Percentiles rank a stretch among this genome's conserved stretches.
Conservation (phyloP, 2,797 vertebrate species). For the Melanotaenia boesemani region DNA sequence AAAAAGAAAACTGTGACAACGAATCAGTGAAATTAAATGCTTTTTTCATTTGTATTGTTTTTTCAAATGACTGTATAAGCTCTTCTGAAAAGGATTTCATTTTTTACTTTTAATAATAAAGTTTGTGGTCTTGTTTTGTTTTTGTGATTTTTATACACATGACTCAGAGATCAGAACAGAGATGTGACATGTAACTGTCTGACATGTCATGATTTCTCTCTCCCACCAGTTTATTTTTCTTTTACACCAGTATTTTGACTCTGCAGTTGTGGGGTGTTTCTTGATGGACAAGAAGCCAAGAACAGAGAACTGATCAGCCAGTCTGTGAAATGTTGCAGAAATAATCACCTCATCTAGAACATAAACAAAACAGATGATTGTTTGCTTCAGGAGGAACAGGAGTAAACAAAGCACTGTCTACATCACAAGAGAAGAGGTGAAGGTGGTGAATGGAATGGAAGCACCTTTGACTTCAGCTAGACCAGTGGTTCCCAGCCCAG, state of each 20-base stretch:
- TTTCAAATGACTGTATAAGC: background rate
- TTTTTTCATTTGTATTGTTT: background rate
- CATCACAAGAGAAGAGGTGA: too few relatives aligned
- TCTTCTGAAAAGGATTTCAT: background rate
- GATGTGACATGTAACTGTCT: slow-evolving; percentile 12
- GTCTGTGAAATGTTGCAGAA: too few relatives aligned
- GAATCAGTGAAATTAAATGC: slow-evolving; percentile 18
- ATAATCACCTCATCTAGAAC: too few relatives aligned
- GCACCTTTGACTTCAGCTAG: too few relatives aligned
- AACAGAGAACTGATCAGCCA: too few relatives aligned
- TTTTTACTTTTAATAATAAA: background rate
- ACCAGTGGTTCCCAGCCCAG: too few relatives aligned
- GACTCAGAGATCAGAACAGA: slow-evolving; percentile 19
- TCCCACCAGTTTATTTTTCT: background rate
- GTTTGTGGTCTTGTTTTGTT: background rate
- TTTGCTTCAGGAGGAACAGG: too few relatives aligned
- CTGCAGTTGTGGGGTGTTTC: too few relatives aligned
- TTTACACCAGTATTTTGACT: background rate
- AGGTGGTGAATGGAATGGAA: too few relatives aligned
- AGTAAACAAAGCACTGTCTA: too few relatives aligned
- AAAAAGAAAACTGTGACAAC: slow-evolving; percentile 21
- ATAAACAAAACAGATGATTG: too few relatives aligned
- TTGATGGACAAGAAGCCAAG: too few relatives aligned
- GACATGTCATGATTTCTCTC: slow-evolving; percentile 17
- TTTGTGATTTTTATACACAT: slow-evolving; percentile 10